Evolutionary conservation across 1,140 invertebrate genomes (phyloP).

Genomic region (Temnothorax nylanderi): DNA sequence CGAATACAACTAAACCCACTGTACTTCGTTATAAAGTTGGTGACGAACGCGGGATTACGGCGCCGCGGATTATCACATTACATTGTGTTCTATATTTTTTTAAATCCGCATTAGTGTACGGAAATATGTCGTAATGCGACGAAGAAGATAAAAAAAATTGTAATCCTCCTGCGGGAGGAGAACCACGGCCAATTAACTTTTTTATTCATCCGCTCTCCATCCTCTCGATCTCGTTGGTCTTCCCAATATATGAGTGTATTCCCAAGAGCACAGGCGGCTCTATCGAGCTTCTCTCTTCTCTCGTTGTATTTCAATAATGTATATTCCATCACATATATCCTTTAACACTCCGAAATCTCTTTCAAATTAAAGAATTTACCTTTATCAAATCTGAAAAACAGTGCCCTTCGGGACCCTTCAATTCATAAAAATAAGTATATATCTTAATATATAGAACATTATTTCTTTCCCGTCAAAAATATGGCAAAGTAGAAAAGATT

Average conservation of each 20-base stretch:
- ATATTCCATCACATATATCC: background rate
- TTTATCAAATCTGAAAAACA: background rate
- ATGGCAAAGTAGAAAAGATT: background rate
- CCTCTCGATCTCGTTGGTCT: constrained; percentile 1
- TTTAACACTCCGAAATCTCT: constrained; percentile 6
- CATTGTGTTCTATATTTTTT: background rate
- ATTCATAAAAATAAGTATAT: background rate
- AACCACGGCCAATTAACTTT: constrained; percentile 33
- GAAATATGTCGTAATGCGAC: background rate
- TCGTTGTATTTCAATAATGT: constrained; percentile 33
- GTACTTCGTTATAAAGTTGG: background rate
- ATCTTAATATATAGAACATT: too few relatives aligned
- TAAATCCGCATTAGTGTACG: background rate
- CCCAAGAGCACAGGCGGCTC: background rate
- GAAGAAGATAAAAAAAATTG: background rate
- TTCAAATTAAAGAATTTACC: constrained; percentile 3
- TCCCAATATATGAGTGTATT: constrained; percentile 25
- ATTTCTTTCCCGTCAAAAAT: background rate
- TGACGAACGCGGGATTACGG: background rate
- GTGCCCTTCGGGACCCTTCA: background rate
- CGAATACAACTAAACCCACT: background rate
- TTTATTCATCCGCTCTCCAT: constrained; percentile 6
- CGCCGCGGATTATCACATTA: background rate
- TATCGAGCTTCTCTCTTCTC: background rate
- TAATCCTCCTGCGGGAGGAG: background rate